Percentiles rank a stretch among this genome's conserved stretches.
Evolutionary conservation across 2,888 invertebrate genomes (phyloP).

Genomic region (Cenopis cana): DNA sequence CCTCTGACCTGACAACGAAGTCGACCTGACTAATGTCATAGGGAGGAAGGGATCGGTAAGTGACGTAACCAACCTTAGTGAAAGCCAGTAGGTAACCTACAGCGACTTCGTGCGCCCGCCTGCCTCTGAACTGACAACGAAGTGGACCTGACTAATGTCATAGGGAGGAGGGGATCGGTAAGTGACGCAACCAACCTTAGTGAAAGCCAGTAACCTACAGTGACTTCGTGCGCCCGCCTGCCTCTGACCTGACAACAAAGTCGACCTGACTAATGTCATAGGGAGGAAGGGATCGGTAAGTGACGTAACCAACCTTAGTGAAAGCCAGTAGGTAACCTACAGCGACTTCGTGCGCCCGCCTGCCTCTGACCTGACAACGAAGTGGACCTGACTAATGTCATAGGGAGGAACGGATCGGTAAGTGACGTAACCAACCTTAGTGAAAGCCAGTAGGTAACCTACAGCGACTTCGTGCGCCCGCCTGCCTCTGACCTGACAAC

Average conservation of each 20-base stretch:
- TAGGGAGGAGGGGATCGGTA: slow-evolving; percentile 82
- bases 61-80: slow-evolving; percentile 57
- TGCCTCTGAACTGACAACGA: slow-evolving; percentile 86
- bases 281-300: slow-evolving; percentile 80
- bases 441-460: slow-evolving; percentile 76
- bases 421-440: slow-evolving; percentile 68
- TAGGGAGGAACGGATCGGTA: slow-evolving; percentile 82
- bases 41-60: slow-evolving; percentile 80
- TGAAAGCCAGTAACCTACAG: slow-evolving; percentile 78
- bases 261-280: slow-evolving; percentile 71
- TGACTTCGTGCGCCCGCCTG: slow-evolving; percentile 85
- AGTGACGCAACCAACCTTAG: slow-evolving; percentile 67
- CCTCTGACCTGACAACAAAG: slow-evolving; percentile 84
- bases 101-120: slow-evolving; percentile 83
- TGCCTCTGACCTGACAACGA: slow-evolving; percentile 86
- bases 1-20: slow-evolving; percentile 81
- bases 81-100: slow-evolving; percentile 55
- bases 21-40: slow-evolving; percentile 71
- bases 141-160: slow-evolving; percentile 73
- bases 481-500: slow-evolving; percentile 86
- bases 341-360: slow-evolving; percentile 83
- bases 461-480: slow-evolving; percentile 83
- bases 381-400: slow-evolving; percentile 73
- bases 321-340: slow-evolving; percentile 55
- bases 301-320: slow-evolving; percentile 57